Conservation (phyloP, 1,140 invertebrate genomes). For the Drosophila jambulina region DNA sequence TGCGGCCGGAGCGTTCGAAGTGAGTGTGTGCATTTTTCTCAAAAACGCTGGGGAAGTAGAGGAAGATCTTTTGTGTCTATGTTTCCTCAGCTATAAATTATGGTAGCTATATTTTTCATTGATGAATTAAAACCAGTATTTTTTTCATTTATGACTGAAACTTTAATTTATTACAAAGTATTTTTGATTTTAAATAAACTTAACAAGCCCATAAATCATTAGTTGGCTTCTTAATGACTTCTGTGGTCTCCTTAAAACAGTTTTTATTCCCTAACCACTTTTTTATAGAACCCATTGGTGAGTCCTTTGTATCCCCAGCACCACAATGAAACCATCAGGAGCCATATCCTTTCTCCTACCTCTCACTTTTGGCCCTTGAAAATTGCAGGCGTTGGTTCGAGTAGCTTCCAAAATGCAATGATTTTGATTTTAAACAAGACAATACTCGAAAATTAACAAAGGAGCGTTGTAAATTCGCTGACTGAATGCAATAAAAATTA, state of each 20-base stretch:
- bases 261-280: neutral
- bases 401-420: conserved; percentile 27
- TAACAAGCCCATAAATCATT: no score
- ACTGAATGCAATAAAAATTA: conserved; percentile 79
- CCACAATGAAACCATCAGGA: conserved; percentile 27
- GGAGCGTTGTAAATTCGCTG: conserved; percentile 34
- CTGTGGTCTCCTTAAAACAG: neutral
- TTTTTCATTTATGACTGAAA: neutral
- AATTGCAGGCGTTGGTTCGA: conserved; percentile 71
- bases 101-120: neutral
- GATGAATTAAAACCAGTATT: neutral
- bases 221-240: neutral
- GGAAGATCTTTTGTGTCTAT: no score
- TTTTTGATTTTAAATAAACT: neutral
- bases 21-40: neutral
- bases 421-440: conserved; percentile 56
- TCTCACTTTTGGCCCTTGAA: conserved; percentile 34
- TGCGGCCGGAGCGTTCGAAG: conserved; percentile 10
- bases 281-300: conserved; percentile 4
- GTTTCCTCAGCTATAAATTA: neutral
- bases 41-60: conserved; percentile 16
- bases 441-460: conserved; percentile 65
- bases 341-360: conserved; percentile 3
- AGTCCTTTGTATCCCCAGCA: neutral
- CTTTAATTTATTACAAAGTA: neutral